These are phyloP conservation scores for Paramuricea clavata DNA, from an alignment of 92 coral and sea anemone species.

Conservation along the genomic window DNA sequence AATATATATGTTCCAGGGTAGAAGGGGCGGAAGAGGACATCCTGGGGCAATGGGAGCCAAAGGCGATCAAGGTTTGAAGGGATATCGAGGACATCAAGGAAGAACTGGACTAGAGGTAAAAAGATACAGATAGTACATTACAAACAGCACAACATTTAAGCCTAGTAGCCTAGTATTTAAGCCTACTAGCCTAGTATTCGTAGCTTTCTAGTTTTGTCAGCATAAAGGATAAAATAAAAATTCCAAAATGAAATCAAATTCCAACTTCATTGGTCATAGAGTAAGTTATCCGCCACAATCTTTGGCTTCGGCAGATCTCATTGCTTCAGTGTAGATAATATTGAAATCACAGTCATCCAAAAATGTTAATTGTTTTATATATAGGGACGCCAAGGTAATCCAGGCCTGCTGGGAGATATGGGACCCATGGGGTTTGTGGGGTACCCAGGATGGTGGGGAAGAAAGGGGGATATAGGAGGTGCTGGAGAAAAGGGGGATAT, in stretches of 20 bases:
- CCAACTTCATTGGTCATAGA: too few species aligned
- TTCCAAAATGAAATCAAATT: too few species aligned
- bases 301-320: background rate
- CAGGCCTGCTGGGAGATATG: slow-evolving; percentile 1
- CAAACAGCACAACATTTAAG: too few species aligned
- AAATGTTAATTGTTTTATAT: background rate
- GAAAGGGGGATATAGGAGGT: background rate
- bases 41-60: background rate
- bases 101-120: background rate
- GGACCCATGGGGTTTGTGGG: background rate
- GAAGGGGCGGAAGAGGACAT: background rate
- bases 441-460: slow-evolving; percentile 21
- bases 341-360: background rate
- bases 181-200: too few species aligned
- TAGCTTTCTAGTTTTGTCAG: too few species aligned
- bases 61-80: background rate
- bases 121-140: background rate
- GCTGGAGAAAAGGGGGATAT: slow-evolving; percentile 6
- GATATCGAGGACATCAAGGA: slow-evolving; percentile 1
- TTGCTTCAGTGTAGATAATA: too few species aligned
- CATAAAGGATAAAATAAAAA: too few species aligned
- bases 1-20: background rate
- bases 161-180: too few species aligned
- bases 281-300: too few species aligned
- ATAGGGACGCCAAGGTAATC: background rate